These are phyloP conservation scores for Alviniconcha strummeri DNA, from an alignment of 2,888 invertebrate species.

Conservation along the genomic window DNA sequence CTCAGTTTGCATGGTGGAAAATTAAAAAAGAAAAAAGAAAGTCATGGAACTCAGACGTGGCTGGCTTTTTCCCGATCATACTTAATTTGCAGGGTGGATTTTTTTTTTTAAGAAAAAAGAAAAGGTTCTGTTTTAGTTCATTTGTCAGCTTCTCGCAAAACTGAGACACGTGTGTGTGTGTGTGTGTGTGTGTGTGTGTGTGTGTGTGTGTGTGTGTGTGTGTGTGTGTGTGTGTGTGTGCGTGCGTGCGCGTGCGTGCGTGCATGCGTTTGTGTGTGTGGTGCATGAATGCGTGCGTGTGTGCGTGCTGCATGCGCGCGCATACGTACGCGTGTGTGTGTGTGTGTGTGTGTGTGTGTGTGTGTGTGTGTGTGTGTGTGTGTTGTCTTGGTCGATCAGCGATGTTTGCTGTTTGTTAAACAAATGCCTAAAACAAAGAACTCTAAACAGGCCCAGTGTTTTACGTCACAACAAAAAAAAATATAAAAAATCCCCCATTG, in stretches of 20 bases:
- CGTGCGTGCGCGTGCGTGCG: background rate
- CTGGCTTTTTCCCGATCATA: too few species aligned
- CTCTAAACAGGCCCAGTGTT: too few species aligned
- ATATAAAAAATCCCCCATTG: too few species aligned
- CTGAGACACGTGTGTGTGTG: background rate
- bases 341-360: constrained; percentile 10
- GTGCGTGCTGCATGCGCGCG: background rate
- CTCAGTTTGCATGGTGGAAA: too few species aligned
- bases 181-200: constrained; percentile 11
- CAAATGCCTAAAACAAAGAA: too few species aligned
- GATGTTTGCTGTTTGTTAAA: too few species aligned
- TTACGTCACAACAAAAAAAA: too few species aligned
- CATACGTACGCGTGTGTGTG: background rate
- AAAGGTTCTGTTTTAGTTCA: too few species aligned
- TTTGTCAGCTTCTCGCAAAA: background rate
- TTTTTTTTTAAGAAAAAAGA: too few species aligned
- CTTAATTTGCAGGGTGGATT: too few species aligned
- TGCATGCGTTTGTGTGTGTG: background rate
- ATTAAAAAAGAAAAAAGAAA: too few species aligned
- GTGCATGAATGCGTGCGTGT: background rate
- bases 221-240: constrained; percentile 4
- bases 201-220: constrained; percentile 1
- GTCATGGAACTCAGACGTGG: too few species aligned
- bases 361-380: constrained; percentile 3
- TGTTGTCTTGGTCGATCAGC: background rate